These are phyloP conservation scores for Anguilla anguilla DNA, from an alignment of 2,797 vertebrate species.

Conservation along the genomic window DNA sequence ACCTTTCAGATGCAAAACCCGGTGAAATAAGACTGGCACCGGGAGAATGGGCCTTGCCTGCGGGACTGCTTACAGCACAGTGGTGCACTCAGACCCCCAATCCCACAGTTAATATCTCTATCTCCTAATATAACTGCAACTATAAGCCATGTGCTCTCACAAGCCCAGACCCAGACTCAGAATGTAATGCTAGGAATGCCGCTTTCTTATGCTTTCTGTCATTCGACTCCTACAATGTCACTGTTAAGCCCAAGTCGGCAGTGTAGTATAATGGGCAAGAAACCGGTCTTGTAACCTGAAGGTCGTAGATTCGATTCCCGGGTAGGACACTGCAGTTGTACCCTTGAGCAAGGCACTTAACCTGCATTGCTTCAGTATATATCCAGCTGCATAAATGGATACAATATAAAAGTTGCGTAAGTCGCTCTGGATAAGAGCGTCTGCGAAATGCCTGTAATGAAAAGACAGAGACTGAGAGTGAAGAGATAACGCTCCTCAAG, in stretches of 20 bases:
- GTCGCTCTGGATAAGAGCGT: no score
- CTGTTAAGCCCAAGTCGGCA: background rate
- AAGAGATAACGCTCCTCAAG: background rate
- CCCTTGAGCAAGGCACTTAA: no score
- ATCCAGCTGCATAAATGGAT: no score
- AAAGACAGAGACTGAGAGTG: background rate
- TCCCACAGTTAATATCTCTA: background rate
- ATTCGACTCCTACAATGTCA: background rate
- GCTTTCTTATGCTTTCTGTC: slow-evolving; percentile 7
- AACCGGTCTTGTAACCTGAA: no score
- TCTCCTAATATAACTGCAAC: slow-evolving; percentile 8
- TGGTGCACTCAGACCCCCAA: background rate
- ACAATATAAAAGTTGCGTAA: no score
- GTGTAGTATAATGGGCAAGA: no score
- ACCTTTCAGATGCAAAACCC: slow-evolving; percentile 7
- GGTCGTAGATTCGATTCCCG: no score
- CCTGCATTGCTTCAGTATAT: no score
- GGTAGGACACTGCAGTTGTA: no score
- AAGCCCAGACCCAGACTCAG: background rate
- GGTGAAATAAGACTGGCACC: background rate
- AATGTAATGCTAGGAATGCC: background rate
- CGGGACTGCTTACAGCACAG: background rate
- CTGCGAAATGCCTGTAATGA: background rate
- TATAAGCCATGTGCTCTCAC: background rate
- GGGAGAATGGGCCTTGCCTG: background rate